Evolutionary conservation across 2,113 vertebrate genomes (phyloP).

Genomic region (Ovis aries): DNA sequence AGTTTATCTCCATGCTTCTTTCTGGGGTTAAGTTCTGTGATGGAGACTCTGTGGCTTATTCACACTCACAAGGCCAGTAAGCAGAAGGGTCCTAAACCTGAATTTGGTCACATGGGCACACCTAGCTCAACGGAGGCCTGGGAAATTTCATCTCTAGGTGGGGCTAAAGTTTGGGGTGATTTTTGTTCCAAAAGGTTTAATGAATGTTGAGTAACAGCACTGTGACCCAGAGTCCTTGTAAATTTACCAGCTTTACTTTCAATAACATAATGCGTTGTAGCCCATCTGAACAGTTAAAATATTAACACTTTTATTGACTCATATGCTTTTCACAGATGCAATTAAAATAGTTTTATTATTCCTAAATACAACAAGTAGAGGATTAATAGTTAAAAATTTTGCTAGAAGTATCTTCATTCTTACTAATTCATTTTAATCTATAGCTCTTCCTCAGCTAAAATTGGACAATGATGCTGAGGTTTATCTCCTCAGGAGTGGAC

Average conservation of each 20-base stretch:
- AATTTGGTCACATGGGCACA: not conserved
- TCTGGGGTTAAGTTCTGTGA: not conserved
- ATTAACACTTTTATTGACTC: not conserved
- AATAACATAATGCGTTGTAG: not conserved
- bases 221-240: not conserved
- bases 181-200: not conserved
- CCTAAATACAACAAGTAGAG: not conserved
- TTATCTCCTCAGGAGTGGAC: not conserved
- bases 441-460: not conserved
- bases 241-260: not conserved
- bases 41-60: not conserved
- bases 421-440: not conserved
- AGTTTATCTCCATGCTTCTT: not conserved
- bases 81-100: not conserved
- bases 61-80: not conserved
- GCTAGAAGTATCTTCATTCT: not conserved
- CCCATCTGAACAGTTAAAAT: not conserved
- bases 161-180: not conserved
- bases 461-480: not conserved
- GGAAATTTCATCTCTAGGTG: not conserved
- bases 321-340: not conserved
- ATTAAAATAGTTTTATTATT: not conserved
- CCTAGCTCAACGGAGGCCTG: not conserved
- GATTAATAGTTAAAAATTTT: slow-evolving; percentile 9
- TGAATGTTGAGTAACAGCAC: not conserved